These are phyloP conservation scores for Silurus aristotelis DNA, from an alignment of 2,797 vertebrate species.

Conservation along the genomic window DNA sequence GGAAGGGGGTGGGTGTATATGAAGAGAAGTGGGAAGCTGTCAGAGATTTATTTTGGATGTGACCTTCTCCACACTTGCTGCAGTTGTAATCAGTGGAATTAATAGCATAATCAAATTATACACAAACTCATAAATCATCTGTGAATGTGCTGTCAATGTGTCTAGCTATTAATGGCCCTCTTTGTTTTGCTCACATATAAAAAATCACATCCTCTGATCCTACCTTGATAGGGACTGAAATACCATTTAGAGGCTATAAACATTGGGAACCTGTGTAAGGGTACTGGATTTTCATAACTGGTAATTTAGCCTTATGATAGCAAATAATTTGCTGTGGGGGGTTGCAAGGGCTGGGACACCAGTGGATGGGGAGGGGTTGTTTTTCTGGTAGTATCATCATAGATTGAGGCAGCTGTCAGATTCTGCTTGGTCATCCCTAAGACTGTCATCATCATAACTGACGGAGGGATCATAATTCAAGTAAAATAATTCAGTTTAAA, in stretches of 20 bases:
- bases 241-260: conserved; percentile 77
- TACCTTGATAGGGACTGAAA: conserved; percentile 76
- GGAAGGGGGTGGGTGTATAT: conserved; percentile 56
- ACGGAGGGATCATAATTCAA: conserved; percentile 77
- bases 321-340: conserved; percentile 72
- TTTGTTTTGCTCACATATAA: conserved; percentile 81
- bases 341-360: conserved; percentile 60
- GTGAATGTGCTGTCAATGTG: conserved; percentile 75
- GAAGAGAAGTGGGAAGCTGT: conserved; percentile 65
- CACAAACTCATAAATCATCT: conserved; percentile 86
- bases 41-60: conserved; percentile 88
- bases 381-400: conserved; percentile 54
- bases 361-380: conserved; percentile 69
- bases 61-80: conserved; percentile 84
- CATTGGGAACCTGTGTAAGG: conserved; percentile 62
- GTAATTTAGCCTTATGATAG: conserved; percentile 79
- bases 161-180: conserved; percentile 77
- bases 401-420: conserved; percentile 43
- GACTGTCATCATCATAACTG: conserved; percentile 67
- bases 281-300: conserved; percentile 78
- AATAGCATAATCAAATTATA: conserved; percentile 92
- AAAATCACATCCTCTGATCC: conserved; percentile 75
- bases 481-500: conserved; percentile 72
- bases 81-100: conserved; percentile 86
- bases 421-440: conserved; percentile 14